phyloP scores from a whole-genome alignment of 2,797 vertebrate species.

The Chrysocyon brachyurus region DNA sequence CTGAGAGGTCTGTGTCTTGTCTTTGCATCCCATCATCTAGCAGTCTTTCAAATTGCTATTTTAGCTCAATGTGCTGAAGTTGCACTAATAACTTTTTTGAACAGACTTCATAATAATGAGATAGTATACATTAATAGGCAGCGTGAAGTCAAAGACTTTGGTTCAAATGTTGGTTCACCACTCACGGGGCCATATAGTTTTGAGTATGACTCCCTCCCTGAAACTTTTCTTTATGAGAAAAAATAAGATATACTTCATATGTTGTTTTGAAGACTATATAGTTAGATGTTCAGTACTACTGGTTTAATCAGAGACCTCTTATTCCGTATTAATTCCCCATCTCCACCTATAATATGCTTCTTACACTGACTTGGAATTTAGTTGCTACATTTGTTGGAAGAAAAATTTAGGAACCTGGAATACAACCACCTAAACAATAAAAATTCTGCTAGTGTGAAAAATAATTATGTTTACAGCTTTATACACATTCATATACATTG shows the following conservation, averaged over 20 bases:
- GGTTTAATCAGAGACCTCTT: neutral
- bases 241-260: neutral
- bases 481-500: neutral
- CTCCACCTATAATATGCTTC: neutral
- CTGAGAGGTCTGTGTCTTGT: neutral
- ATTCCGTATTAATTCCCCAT: neutral
- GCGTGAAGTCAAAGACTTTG: neutral
- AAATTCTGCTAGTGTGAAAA: constrained; percentile 34
- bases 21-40: neutral
- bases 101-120: neutral
- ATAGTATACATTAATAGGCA: neutral
- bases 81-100: neutral
- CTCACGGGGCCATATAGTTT: neutral
- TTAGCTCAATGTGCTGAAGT: neutral
- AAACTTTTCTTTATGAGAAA: neutral
- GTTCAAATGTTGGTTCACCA: neutral
- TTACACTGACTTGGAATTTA: constrained; percentile 34
- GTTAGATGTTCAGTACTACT: neutral
- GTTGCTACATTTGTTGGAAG: neutral
- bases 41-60: neutral
- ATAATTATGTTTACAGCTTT: neutral
- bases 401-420: neutral
- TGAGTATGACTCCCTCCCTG: neutral
- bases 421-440: neutral
- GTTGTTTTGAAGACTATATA: neutral